A percentile compares a stretch with the other conserved stretches of the same genome.
Conservation (phyloP, 2,888 invertebrate genomes). For the Machimus rusticus region DNA sequence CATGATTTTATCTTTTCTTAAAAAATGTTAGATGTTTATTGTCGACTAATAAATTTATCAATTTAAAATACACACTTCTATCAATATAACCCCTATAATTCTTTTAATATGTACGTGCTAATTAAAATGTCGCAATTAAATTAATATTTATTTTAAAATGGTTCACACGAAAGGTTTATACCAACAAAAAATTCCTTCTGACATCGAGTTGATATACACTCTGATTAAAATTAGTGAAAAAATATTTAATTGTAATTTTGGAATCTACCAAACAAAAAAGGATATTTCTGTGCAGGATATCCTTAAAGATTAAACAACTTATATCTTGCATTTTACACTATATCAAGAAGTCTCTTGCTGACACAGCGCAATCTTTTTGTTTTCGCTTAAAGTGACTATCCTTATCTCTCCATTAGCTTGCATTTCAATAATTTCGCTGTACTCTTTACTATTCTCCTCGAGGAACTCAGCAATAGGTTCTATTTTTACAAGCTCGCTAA, state of each 20-base stretch:
- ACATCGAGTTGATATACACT: not conserved
- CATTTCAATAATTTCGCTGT: constrained; percentile 41
- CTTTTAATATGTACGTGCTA: not conserved
- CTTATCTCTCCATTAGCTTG: not conserved
- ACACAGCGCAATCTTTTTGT: not conserved
- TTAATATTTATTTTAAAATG: not conserved
- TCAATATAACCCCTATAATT: too few relatives aligned
- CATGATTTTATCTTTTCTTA: too few relatives aligned
- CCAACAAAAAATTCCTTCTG: too few relatives aligned
- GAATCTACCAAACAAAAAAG: too few relatives aligned
- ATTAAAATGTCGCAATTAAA: not conserved
- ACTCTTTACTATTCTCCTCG: constrained; percentile 34
- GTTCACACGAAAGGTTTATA: not conserved
- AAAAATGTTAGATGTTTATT: too few relatives aligned
- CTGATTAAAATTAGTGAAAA: not conserved
- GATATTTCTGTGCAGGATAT: too few relatives aligned
- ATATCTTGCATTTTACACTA: not conserved
- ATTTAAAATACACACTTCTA: too few relatives aligned
- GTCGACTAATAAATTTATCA: too few relatives aligned
- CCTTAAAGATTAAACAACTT: not conserved
- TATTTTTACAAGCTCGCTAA: not conserved
- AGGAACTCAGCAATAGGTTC: constrained; percentile 25
- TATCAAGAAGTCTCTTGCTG: not conserved
- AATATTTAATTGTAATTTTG: not conserved
- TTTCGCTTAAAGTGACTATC: not conserved